Evolutionary conservation across 1,140 invertebrate genomes (phyloP).

Genomic region (Wiebesia pumilae): DNA sequence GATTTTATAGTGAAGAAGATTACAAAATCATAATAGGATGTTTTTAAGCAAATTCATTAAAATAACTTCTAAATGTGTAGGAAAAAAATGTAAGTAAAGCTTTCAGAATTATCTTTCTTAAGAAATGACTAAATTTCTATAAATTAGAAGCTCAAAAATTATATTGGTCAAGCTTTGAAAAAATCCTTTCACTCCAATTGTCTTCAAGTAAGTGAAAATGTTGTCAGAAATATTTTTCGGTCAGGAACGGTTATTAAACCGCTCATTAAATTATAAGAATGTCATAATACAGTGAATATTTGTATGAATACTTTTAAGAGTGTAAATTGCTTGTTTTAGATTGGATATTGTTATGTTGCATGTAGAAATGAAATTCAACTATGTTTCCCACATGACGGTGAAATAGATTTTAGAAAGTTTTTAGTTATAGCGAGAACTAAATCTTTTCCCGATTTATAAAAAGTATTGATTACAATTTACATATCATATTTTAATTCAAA

Average conservation of each 20-base stretch:
- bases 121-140: not conserved
- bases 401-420: slow-evolving; percentile 8
- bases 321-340: not conserved
- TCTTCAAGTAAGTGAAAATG: not conserved
- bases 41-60: too few species aligned
- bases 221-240: not conserved
- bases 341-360: not conserved
- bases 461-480: not conserved
- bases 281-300: not conserved
- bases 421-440: not conserved
- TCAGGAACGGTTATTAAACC: not conserved
- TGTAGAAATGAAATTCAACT: not conserved
- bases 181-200: not conserved
- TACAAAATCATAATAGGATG: too few species aligned
- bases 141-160: not conserved
- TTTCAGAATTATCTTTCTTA: not conserved
- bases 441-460: not conserved
- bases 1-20: too few species aligned
- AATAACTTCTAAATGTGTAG: too few species aligned
- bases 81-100: too few species aligned
- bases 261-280: not conserved
- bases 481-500: slow-evolving; percentile 1
- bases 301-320: not conserved
- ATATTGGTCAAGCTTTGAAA: not conserved
- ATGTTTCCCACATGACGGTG: slow-evolving; percentile 3